Conservation (phyloP, 1,140 invertebrate genomes). For the Pseudoatta argentina region DNA sequence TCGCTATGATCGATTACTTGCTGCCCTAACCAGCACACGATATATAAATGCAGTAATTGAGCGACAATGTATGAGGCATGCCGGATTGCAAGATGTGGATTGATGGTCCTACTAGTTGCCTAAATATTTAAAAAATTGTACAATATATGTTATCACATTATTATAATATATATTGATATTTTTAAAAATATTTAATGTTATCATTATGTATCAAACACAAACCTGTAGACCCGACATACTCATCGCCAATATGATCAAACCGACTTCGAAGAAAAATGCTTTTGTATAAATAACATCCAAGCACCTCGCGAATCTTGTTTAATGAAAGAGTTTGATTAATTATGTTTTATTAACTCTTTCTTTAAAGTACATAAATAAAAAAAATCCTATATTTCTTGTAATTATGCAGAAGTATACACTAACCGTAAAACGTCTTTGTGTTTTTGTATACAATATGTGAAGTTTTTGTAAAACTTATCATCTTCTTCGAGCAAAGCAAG, state of each 20-base stretch:
- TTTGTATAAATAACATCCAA: conserved; percentile 25
- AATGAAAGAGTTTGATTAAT: not conserved
- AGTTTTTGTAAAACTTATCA: conserved; percentile 37
- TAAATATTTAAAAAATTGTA: conserved; percentile 18
- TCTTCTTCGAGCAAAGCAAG: conserved; percentile 8
- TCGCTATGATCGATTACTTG: conserved; percentile 68
- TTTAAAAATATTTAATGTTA: not conserved
- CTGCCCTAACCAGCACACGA: conserved; percentile 74
- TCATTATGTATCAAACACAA: not conserved
- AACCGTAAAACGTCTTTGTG: conserved; percentile 33
- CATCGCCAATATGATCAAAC: conserved; percentile 18
- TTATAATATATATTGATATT: not conserved
- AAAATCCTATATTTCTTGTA: not conserved
- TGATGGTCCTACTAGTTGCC: conserved; percentile 61
- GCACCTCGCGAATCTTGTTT: conserved; percentile 19
- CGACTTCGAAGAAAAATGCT: conserved; percentile 22
- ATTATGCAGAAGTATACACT: not conserved
- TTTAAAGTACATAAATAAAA: not conserved
- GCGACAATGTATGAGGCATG: conserved; percentile 59
- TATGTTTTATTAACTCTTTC: not conserved
- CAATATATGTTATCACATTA: not conserved
- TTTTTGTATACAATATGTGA: conserved; percentile 30
- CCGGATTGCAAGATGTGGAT: conserved; percentile 41
- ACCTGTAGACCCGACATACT: conserved; percentile 44
- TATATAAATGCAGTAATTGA: conserved; percentile 67